Evolutionary conservation across 2,113 vertebrate genomes (phyloP).

Genomic region (Arizona elegans): DNA sequence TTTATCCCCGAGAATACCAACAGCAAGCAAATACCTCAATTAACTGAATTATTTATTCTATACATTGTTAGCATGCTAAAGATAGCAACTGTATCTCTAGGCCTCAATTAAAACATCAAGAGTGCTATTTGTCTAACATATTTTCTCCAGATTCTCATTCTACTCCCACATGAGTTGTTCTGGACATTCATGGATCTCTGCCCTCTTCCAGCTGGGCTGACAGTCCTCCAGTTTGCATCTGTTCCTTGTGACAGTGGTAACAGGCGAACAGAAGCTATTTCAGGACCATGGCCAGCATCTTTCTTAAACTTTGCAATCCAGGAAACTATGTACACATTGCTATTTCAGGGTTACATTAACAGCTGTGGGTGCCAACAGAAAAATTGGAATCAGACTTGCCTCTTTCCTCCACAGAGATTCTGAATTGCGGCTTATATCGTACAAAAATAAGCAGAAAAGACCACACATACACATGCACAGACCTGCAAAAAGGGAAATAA

Average conservation of each 20-base stretch:
- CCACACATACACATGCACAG: not conserved
- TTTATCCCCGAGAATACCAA: conserved; percentile 20
- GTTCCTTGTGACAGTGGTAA: conserved; percentile 4
- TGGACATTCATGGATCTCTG: conserved; percentile 10
- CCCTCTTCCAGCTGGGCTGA: conserved; percentile 17
- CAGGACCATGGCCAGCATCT: not conserved
- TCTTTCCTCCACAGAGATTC: not conserved
- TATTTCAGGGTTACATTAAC: conserved; percentile 2
- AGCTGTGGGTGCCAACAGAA: not conserved
- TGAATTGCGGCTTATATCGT: not conserved
- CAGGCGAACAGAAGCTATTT: not conserved
- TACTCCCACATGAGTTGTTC: conserved; percentile 29
- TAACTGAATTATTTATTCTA: conserved; percentile 68
- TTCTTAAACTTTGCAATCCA: not conserved
- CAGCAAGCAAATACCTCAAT: conserved; percentile 40
- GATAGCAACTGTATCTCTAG: conserved; percentile 52
- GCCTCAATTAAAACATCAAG: conserved; percentile 58
- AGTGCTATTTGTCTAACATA: conserved; percentile 27
- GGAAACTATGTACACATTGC: not conserved
- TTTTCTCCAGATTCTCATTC: conserved; percentile 36
- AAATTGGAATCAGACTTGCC: not conserved
- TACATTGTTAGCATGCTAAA: conserved; percentile 57
- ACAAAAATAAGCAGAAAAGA: not conserved
- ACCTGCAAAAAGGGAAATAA: not conserved
- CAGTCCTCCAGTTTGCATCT: conserved; percentile 6